These are phyloP conservation scores for Cricetomys ansorgei DNA, from an alignment of 2,113 vertebrate genomes.

Conservation along the genomic window DNA sequence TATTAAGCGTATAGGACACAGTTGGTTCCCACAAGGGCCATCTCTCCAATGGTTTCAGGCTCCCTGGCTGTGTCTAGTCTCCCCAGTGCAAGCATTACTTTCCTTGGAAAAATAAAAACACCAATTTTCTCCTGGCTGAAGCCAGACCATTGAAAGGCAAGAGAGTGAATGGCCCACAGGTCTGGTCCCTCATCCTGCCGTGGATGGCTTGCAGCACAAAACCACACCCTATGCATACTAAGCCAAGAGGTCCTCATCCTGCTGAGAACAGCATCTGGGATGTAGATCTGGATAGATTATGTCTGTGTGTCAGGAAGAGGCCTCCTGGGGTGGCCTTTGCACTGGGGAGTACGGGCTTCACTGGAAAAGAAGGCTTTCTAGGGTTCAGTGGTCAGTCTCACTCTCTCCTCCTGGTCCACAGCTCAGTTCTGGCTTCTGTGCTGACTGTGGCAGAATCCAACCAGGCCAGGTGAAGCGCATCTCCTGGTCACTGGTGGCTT, in stretches of 20 bases:
- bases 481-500: fast-evolving
- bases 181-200: fast-evolving
- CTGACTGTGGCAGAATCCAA: fast-evolving
- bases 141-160: not conserved
- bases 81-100: not conserved
- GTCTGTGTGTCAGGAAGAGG: too few species aligned
- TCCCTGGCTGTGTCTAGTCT: fast-evolving
- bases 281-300: not conserved
- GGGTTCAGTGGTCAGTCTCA: fast-evolving
- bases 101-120: not conserved
- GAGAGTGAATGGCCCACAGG: not conserved
- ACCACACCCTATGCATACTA: fast-evolving
- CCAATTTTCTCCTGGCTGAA: not conserved
- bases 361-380: not conserved
- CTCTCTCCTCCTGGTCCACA: not conserved
- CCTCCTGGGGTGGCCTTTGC: not conserved
- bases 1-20: not conserved
- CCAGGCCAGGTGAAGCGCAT: fast-evolving
- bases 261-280: not conserved
- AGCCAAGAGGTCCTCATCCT: not conserved
- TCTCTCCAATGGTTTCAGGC: fast-evolving
- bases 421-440: not conserved
- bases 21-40: not conserved
- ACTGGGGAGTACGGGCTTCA: fast-evolving
- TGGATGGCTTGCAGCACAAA: too few species aligned